A percentile compares a stretch with the other conserved stretches of the same genome.
phyloP scores from a whole-genome alignment of 1,140 invertebrate genomes.

The Leptonema lineaticorne region DNA sequence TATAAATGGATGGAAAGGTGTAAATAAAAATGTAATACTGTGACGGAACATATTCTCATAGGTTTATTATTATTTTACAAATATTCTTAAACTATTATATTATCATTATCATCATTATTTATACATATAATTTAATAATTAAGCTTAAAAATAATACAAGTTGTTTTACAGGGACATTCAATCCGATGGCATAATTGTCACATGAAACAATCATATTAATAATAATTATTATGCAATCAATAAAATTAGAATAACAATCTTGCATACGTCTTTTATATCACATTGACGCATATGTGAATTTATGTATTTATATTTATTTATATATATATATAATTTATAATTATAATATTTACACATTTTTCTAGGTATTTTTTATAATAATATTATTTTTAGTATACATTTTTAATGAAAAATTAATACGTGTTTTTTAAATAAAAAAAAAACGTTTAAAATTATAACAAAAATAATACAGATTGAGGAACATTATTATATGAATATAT shows the following conservation, averaged over 20 bases:
- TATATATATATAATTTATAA: constrained; percentile 5
- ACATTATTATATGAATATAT: no score
- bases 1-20: no score
- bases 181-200: background rate
- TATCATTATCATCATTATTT: constrained; percentile 21
- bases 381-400: no score
- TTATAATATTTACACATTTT: constrained; percentile 12
- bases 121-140: constrained; percentile 19
- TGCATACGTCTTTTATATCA: background rate
- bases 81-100: constrained; percentile 35
- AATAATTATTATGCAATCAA: background rate
- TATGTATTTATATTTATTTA: no score
- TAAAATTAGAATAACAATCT: constrained; percentile 2
- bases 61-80: constrained; percentile 39
- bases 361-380: background rate
- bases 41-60: constrained; percentile 39
- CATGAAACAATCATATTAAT: background rate
- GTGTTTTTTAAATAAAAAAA: no score
- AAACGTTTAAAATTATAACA: no score
- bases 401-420: no score
- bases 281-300: background rate
- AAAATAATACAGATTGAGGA: no score
- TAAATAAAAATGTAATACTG: no score
- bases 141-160: background rate
- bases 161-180: background rate